A percentile compares a stretch with the other conserved stretches of the same genome.
These are phyloP conservation scores for Parotia lawesii DNA, from an alignment of 2,113 vertebrate species.

Conservation along the genomic window DNA sequence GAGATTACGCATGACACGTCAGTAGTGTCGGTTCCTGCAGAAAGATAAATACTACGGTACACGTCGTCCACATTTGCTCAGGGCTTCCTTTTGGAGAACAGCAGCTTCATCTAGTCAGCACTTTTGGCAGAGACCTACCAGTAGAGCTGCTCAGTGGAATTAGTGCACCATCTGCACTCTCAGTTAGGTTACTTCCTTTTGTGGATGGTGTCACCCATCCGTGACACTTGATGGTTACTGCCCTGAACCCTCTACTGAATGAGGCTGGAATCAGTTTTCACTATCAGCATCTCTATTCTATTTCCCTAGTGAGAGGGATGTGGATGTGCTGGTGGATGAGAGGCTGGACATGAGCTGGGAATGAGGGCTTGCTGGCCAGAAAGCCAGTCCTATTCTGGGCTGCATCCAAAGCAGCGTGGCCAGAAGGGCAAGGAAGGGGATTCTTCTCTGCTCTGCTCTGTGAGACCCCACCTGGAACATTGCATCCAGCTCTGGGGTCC, in stretches of 20 bases:
- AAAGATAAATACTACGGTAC: neutral
- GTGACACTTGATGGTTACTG: neutral
- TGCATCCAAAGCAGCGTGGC: neutral
- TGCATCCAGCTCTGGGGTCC: neutral
- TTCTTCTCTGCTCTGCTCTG: neutral
- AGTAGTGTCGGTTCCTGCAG: neutral
- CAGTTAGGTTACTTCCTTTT: neutral
- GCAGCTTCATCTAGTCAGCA: neutral
- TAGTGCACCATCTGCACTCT: neutral
- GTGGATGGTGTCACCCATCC: neutral
- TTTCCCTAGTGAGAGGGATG: neutral
- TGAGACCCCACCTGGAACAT: neutral
- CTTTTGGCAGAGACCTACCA: neutral
- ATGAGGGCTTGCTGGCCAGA: neutral
- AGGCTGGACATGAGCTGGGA: neutral
- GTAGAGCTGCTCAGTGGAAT: neutral
- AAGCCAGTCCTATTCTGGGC: neutral
- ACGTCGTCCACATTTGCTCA: neutral
- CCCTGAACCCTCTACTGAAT: neutral
- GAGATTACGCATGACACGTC: neutral
- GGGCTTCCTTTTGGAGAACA: neutral
- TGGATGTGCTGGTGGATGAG: neutral
- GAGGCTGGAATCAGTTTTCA: neutral
- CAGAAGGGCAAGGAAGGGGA: neutral
- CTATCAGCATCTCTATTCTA: neutral